These are phyloP conservation scores for Enteromius argenteus DNA, from an alignment of 2,797 vertebrate genomes.

Conservation along the genomic window DNA sequence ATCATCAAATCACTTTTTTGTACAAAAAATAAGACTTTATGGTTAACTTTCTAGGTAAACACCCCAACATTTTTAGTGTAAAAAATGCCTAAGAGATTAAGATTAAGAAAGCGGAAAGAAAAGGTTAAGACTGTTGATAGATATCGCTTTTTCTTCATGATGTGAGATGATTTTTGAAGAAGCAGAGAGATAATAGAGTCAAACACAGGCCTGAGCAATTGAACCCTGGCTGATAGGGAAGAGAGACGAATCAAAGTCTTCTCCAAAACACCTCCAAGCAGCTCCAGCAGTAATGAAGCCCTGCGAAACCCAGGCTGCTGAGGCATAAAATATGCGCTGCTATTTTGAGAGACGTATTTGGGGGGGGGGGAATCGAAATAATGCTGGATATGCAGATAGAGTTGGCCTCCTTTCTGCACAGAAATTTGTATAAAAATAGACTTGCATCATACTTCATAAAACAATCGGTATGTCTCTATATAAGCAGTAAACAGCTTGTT, in stretches of 20 bases:
- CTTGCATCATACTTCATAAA: neutral
- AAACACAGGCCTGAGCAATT: conserved; percentile 13
- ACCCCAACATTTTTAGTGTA: neutral
- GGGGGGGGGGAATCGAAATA: neutral
- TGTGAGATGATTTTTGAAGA: neutral
- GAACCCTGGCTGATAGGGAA: neutral
- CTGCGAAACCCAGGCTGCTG: conserved; percentile 29
- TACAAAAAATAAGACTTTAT: neutral
- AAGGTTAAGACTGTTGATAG: neutral
- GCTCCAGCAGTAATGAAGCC: conserved; percentile 49
- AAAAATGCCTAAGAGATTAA: neutral
- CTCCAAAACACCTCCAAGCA: conserved; percentile 38
- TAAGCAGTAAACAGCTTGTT: conserved; percentile 13
- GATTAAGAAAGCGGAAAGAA: neutral
- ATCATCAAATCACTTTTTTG: neutral
- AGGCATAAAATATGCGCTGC: conserved; percentile 32
- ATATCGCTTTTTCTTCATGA: neutral
- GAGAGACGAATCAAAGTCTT: conserved; percentile 40
- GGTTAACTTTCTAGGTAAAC: neutral
- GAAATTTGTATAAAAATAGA: conserved; percentile 14
- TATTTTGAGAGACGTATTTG: conserved; percentile 25
- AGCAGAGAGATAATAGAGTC: conserved; percentile 43
- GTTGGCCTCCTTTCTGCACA: conserved; percentile 22
- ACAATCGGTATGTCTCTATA: neutral
- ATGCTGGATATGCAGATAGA: conserved; percentile 25